These are phyloP conservation scores for Mormyrus proboscirostris DNA, from an alignment of 2,797 vertebrate genomes.

Conservation along the genomic window DNA sequence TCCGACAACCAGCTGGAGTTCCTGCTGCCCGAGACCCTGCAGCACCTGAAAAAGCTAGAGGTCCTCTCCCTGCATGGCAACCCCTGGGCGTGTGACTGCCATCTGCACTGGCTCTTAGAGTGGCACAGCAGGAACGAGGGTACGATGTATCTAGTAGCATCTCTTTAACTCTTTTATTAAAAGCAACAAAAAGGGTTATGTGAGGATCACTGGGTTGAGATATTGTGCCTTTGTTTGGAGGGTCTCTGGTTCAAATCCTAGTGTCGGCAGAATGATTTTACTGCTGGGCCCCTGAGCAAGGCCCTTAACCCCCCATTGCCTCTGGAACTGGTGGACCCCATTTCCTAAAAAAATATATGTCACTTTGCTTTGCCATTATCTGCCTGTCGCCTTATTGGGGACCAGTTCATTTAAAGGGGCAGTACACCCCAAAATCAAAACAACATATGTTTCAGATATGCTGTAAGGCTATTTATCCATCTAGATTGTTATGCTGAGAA, in stretches of 20 bases:
- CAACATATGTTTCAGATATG: neutral
- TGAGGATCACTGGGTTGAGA: neutral
- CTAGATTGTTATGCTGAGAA: neutral
- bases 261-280: neutral
- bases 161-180: neutral
- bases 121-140: conserved; percentile 61
- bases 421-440: neutral
- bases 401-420: neutral
- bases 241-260: neutral
- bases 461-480: neutral
- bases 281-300: neutral
- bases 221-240: neutral
- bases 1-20: conserved; percentile 64
- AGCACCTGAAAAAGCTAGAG: conserved; percentile 55
- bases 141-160: conserved; percentile 27
- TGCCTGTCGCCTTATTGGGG: neutral
- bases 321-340: neutral
- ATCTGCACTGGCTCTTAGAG: conserved; percentile 62
- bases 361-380: neutral
- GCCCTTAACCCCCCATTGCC: neutral
- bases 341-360: neutral
- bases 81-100: conserved; percentile 70
- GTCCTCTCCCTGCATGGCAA: conserved; percentile 64
- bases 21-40: conserved; percentile 50
- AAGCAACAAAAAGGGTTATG: neutral